Evolutionary conservation across 2,113 vertebrate genomes (phyloP), one percentile per base, ranked within the genome.

Genomic region (Calypte anna): DNA sequence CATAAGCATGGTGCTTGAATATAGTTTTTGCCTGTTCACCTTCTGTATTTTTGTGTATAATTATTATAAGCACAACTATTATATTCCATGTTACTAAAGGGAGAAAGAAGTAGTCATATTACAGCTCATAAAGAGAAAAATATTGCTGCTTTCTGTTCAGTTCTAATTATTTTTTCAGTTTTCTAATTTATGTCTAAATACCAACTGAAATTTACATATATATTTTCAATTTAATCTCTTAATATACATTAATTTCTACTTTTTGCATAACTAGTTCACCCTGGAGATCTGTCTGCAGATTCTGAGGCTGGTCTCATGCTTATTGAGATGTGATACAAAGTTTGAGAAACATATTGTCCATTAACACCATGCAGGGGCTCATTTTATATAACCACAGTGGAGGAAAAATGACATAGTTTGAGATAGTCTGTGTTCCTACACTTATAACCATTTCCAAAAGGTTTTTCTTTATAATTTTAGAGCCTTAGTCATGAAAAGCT

Each of bases 401-500:
- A 82, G 89, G 75, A 82, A 62, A 76, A 93, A 69, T 66, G 5
- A 66, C 61, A 25, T 61, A 62, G 85, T 91, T 92, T 90, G 76
- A 94, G 93, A 92, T 79, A 78, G 90, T 86, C 15, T 91, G 91
- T 96, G 68, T 75, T 82, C 55, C 73, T 93, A 18, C 57, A 85
- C 72, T 96, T 97, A 94, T 96, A 94, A 73, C 38, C 57, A 54
- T 61, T 94, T 96, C 77, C 33, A 58, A 90, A 88, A 94, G 95
- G 15, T n/a, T 62, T 25, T 77, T 57, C 25, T 61, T 38, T 55
- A 28, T 15, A 59, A 9, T 24, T 58, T 59, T 58, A 79, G 13
- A 46, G 23, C 23, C 18, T 63, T 58, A 33, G 10, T 8, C 14
- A 18, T 21, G 7, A 51, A 43, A 8, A 48, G 5, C 36, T 55